These are phyloP conservation scores for Mactra quadrangularis DNA, from an alignment of 1,140 invertebrate species.

Conservation along the genomic window DNA sequence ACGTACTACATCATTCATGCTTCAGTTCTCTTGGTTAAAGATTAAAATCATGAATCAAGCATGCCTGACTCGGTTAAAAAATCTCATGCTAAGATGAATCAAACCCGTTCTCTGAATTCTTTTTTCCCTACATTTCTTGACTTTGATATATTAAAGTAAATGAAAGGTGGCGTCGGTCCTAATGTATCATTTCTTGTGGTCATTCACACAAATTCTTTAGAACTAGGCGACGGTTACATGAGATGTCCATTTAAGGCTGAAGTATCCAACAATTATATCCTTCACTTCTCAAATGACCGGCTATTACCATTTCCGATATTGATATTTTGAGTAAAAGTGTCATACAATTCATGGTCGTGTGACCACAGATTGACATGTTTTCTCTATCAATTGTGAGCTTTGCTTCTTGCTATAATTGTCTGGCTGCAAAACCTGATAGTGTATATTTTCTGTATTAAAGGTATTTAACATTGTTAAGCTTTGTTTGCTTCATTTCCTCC, in stretches of 20 bases:
- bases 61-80: no score
- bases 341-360: not conserved
- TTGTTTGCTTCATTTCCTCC: constrained; percentile 23
- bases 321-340: not conserved
- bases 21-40: no score
- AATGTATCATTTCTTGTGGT: constrained; percentile 12
- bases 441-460: constrained; percentile 14
- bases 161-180: no score
- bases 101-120: no score
- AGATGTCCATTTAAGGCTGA: constrained; percentile 50
- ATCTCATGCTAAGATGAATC: no score
- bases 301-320: constrained; percentile 49
- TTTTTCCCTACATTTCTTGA: no score
- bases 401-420: not conserved
- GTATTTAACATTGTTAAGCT: not conserved
- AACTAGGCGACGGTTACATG: constrained; percentile 38
- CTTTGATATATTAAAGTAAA: no score
- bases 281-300: constrained; percentile 25
- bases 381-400: not conserved
- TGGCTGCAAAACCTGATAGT: constrained; percentile 8
- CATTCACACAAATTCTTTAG: not conserved
- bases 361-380: not conserved
- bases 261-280: constrained; percentile 45
- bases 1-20: no score
- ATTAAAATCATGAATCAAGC: no score